phyloP scores from a whole-genome alignment of 1,140 invertebrate species.

The Dendroctonus valens region DNA sequence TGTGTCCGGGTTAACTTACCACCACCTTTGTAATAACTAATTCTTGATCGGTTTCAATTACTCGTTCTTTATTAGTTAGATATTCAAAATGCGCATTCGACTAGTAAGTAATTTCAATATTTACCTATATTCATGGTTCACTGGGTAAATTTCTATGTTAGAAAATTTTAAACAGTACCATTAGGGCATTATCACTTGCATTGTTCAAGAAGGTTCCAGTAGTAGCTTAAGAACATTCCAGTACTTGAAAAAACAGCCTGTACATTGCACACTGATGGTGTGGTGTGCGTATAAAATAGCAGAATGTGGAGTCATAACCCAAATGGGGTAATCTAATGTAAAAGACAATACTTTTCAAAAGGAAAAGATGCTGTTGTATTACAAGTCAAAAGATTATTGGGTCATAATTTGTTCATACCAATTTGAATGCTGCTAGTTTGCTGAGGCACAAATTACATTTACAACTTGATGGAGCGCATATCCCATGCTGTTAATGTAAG shows the following conservation, averaged over 20 bases:
- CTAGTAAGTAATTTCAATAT: too few species aligned
- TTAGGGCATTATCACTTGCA: too few species aligned
- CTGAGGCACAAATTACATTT: conserved; percentile 3
- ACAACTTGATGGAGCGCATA: conserved; percentile 2
- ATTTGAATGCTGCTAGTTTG: conserved; percentile 1
- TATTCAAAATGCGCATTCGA: too few species aligned
- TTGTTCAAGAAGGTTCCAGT: too few species aligned
- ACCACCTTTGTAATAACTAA: too few species aligned
- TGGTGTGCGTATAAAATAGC: neutral
- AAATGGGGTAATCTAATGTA: neutral
- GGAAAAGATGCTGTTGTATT: conserved; percentile 1
- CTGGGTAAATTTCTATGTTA: too few species aligned
- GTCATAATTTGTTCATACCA: neutral
- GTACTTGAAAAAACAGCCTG: neutral
- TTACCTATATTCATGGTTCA: too few species aligned
- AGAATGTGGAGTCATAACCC: conserved; percentile 8
- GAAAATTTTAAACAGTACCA: too few species aligned
- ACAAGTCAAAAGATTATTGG: conserved; percentile 6
- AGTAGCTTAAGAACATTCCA: neutral
- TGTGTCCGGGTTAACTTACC: too few species aligned
- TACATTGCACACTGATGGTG: neutral
- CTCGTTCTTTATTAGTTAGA: too few species aligned
- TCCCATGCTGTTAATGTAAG: conserved; percentile 4
- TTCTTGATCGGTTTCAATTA: too few species aligned
- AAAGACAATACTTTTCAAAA: conserved; percentile 1